Evolutionary conservation across 2,888 invertebrate genomes (phyloP), one percentile per base, ranked within the genome.

Genomic region (Oscheius sp.): DNA sequence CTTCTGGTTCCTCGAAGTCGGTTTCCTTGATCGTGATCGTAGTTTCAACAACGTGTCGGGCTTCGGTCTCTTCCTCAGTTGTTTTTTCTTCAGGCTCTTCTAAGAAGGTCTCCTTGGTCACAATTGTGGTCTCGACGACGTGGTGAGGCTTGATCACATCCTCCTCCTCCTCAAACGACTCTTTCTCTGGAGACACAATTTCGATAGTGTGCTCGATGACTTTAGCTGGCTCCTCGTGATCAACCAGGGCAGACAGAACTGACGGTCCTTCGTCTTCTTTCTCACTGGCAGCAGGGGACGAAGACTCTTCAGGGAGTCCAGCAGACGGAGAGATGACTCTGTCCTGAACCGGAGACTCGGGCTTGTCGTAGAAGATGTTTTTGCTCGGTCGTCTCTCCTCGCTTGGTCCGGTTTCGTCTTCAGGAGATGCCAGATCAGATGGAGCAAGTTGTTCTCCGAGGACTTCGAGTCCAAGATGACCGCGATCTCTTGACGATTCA

Each of bases 91-190:
- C 42, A 42, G 42, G 42, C 42, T 63, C 21, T 33, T 74, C 33
- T 73, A 70, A 21, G 68, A 70, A 42, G 72, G 55, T 55, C 32
- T 72, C 13, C 5, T 50, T 68, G 53, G 32, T 68, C 5, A 51
- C 55, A 21, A 9, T 51, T 29, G 68, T 53, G 11, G 68, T 51
- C 55, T 55, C 68, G 13, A 55, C 51, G 10, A 55, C 55, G 51
- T 55, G 53, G 10, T 7, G 29, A 13, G 29, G 33, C 29, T 55
- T 53, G 32, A 32, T 10, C 7, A 13, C 21, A 3, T 21, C 29
- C 50, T 47, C 47, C 29, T 48, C 29, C 48, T 65, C 65, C 32
- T 33, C 65, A 29, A 9, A 9, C 32, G 10, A 42, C 13, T 65
- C 65, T 47, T 65, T 35, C 7, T 29, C 35, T 2, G 21, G 32